Conservation (phyloP, 2,113 vertebrate genomes). For the Takifugu flavidus region DNA sequence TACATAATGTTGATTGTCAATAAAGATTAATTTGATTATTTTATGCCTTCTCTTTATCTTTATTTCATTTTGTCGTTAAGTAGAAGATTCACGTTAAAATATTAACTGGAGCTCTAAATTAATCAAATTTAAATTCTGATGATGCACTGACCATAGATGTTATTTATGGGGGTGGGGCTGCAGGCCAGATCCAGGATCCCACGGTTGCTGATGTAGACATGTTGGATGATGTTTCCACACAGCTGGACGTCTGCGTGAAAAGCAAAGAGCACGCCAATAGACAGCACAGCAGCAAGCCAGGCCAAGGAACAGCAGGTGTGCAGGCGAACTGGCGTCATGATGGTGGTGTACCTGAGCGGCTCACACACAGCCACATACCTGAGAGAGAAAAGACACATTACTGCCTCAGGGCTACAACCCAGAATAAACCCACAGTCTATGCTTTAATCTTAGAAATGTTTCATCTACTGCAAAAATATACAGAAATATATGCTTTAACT, state of each 20-base stretch:
- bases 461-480: too few relatives aligned
- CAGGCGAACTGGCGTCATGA: slow-evolving; percentile 53
- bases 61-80: too few relatives aligned
- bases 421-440: too few relatives aligned
- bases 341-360: slow-evolving; percentile 56
- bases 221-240: slow-evolving; percentile 47
- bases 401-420: too few relatives aligned
- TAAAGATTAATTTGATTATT: too few relatives aligned
- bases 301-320: slow-evolving; percentile 37
- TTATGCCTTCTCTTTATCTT: too few relatives aligned
- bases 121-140: neutral
- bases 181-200: slow-evolving; percentile 54
- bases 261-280: slow-evolving; percentile 43
- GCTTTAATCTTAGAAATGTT: too few relatives aligned
- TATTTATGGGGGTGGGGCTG: slow-evolving; percentile 22
- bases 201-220: slow-evolving; percentile 62
- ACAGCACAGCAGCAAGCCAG: slow-evolving; percentile 44
- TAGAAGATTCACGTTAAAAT: too few relatives aligned
- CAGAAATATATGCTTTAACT: too few relatives aligned
- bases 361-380: slow-evolving; percentile 60
- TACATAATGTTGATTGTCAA: too few relatives aligned
- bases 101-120: too few relatives aligned
- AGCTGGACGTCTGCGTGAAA: slow-evolving; percentile 41
- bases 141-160: slow-evolving; percentile 54
- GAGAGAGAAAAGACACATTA: neutral